A percentile compares a stretch with the other conserved stretches of the same genome.
phyloP scores from a whole-genome alignment of 2,113 vertebrate genomes.

The Sorex araneus region DNA sequence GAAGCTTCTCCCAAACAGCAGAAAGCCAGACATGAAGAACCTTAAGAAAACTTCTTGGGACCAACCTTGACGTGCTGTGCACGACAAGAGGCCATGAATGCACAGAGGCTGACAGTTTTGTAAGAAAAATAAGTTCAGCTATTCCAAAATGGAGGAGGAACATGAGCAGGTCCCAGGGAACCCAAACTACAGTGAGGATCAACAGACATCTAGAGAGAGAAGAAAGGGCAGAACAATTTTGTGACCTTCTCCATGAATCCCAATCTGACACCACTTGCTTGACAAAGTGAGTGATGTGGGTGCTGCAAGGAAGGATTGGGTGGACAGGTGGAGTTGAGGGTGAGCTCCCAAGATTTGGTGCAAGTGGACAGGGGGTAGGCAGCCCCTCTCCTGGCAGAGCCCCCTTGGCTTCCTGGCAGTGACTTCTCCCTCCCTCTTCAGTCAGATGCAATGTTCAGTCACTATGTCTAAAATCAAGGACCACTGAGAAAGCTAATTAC shows the following conservation, averaged over 20 bases:
- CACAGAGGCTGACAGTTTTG: neutral
- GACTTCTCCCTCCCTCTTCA: no score
- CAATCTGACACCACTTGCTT: neutral
- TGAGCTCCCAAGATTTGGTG: no score
- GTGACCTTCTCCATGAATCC: accelerated
- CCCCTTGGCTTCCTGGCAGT: no score
- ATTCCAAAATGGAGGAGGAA: accelerated
- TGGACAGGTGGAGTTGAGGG: no score
- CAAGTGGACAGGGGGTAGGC: no score
- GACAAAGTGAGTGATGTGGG: neutral
- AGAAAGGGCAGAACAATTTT: neutral
- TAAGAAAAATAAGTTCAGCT: neutral
- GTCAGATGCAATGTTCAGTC: no score
- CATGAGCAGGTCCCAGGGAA: accelerated
- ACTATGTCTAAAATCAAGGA: no score
- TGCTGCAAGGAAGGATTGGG: no score
- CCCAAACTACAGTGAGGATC: neutral
- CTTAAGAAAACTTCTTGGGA: neutral
- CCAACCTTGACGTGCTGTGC: accelerated
- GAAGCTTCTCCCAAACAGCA: no score
- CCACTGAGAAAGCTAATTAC: no score
- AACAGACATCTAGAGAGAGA: neutral
- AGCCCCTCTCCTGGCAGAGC: no score
- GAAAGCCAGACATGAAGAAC: no score
- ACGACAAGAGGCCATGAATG: neutral